A percentile compares a stretch with the other conserved stretches of the same genome.
Evolutionary conservation across 2,888 invertebrate species (phyloP).

Genomic region (Tipula confusa): DNA sequence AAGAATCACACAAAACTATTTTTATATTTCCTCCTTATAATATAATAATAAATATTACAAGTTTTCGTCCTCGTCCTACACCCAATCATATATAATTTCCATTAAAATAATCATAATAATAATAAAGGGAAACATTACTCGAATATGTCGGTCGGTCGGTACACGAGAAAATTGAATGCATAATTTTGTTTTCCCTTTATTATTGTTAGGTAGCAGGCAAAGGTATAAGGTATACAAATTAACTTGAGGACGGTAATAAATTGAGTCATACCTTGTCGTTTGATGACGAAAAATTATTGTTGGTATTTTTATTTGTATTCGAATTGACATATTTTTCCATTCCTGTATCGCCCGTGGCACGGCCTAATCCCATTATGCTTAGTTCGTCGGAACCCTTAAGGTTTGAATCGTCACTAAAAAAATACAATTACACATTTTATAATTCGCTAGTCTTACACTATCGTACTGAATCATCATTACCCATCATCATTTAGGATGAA

Average conservation of each 20-base stretch:
- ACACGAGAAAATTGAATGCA: neutral
- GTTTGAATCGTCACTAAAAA: neutral
- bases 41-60: neutral
- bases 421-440: neutral
- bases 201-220: neutral
- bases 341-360: neutral
- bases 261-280: slow-evolving; percentile 8
- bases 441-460: neutral
- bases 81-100: neutral
- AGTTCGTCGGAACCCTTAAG: neutral
- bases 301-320: neutral
- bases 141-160: neutral
- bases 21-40: neutral
- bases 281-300: neutral
- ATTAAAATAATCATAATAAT: neutral
- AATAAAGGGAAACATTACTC: slow-evolving; percentile 14
- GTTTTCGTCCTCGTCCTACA: neutral
- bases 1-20: neutral
- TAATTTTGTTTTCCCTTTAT: slow-evolving; percentile 13
- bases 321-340: slow-evolving; percentile 6
- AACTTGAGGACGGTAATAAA: neutral
- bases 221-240: neutral
- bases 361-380: neutral
- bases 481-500: neutral
- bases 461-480: neutral